Percentiles rank a stretch among this genome's conserved stretches.
Conservation (phyloP, 2,113 vertebrate species). For the Trematocara stigmaticum region DNA sequence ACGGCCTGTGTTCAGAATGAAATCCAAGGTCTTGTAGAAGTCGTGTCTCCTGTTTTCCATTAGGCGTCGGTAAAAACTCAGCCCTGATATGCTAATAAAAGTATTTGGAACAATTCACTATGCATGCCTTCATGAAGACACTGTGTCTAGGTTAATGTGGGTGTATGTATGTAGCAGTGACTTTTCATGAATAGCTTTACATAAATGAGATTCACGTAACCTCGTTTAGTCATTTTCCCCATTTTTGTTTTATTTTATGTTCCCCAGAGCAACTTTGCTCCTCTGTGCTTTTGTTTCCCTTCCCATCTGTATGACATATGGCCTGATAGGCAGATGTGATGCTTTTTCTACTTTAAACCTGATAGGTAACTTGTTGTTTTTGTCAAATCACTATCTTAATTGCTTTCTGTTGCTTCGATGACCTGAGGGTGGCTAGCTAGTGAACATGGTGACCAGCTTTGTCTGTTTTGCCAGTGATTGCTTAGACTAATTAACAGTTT, state of each 20-base stretch:
- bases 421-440: not conserved
- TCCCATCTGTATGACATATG: not conserved
- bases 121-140: not conserved
- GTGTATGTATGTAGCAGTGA: not conserved
- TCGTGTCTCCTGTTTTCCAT: not conserved
- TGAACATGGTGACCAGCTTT: not conserved
- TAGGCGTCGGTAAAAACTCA: not conserved
- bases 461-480: constrained; percentile 13
- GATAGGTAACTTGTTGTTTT: constrained; percentile 30
- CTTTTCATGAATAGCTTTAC: constrained; percentile 10
- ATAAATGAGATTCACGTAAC: constrained; percentile 1
- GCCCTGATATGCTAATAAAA: constrained; percentile 10
- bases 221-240: not conserved
- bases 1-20: constrained; percentile 10
- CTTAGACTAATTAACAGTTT: constrained; percentile 53
- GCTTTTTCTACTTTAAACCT: constrained; percentile 3
- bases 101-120: not conserved
- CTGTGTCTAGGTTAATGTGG: not conserved
- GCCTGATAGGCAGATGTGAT: constrained; percentile 8
- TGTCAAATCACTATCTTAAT: constrained; percentile 44
- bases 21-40: constrained; percentile 13
- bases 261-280: not conserved
- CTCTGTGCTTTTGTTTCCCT: not conserved
- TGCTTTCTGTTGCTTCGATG: constrained; percentile 36
- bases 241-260: not conserved